A percentile compares a stretch with the other conserved stretches of the same genome.
Evolutionary conservation across 2,113 vertebrate genomes (phyloP).

Genomic region (Salvelinus sp.): DNA sequence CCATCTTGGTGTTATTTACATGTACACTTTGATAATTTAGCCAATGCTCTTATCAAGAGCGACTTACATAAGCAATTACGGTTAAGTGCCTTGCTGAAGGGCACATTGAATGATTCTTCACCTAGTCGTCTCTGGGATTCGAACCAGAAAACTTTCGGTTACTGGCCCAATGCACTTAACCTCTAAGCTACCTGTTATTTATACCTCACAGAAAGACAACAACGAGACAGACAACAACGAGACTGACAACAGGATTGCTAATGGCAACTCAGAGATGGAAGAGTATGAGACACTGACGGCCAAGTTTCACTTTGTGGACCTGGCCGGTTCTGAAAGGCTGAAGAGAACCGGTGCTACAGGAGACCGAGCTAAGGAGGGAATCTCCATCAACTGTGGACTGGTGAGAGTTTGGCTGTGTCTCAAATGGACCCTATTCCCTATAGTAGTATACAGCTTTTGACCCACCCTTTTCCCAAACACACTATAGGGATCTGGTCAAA

Average conservation of each 20-base stretch:
- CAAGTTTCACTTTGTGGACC: slow-evolving; percentile 98
- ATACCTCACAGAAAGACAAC: slow-evolving; percentile 71
- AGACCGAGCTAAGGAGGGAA: slow-evolving; percentile 94
- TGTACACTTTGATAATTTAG: too few species aligned
- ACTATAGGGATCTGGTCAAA: too few species aligned
- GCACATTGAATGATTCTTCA: too few species aligned
- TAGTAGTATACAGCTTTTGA: background rate
- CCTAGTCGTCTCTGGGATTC: too few species aligned
- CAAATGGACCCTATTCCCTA: background rate
- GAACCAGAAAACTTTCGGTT: too few species aligned
- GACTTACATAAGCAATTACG: too few species aligned
- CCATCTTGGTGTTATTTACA: background rate
- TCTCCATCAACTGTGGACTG: slow-evolving; percentile 98
- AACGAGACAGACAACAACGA: slow-evolving; percentile 78
- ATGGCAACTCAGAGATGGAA: slow-evolving; percentile 86
- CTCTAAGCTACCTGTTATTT: background rate
- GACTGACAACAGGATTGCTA: slow-evolving; percentile 86
- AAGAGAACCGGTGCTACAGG: slow-evolving; percentile 96
- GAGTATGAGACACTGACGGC: slow-evolving; percentile 96
- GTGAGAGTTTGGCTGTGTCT: slow-evolving; percentile 70
- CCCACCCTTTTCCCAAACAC: too few species aligned
- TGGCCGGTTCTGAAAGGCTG: slow-evolving; percentile 93
- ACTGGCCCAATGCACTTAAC: too few species aligned
- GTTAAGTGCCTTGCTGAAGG: too few species aligned
- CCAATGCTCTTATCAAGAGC: too few species aligned